phyloP scores from a whole-genome alignment of 1,140 invertebrate species.

The Grapholita molesta region DNA sequence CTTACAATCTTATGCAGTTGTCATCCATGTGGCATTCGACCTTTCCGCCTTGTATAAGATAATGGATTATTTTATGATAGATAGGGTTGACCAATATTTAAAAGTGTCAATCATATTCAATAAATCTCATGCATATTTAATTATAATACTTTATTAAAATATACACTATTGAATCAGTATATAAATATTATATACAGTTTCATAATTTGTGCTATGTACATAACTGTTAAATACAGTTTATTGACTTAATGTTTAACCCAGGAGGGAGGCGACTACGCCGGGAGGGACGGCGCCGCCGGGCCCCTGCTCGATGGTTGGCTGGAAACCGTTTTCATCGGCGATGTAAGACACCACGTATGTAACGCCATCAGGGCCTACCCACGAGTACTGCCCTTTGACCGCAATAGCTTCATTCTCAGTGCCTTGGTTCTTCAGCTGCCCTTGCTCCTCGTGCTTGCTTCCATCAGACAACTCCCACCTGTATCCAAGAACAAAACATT shows the following conservation, averaged over 20 bases:
- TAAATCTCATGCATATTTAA: background rate
- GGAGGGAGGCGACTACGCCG: conserved; percentile 33
- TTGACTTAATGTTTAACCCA: conserved; percentile 7
- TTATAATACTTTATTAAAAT: background rate
- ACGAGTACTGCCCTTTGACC: conserved; percentile 71
- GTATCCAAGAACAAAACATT: conserved; percentile 23
- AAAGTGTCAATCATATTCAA: too few relatives aligned
- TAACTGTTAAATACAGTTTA: background rate
- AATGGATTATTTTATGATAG: too few relatives aligned
- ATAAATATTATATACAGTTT: conserved; percentile 23
- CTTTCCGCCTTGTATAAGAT: background rate
- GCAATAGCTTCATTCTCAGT: conserved; percentile 46
- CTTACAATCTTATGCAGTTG: too few relatives aligned
- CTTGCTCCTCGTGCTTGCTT: conserved; percentile 75
- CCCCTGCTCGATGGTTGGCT: conserved; percentile 78
- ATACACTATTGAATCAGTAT: conserved; percentile 13
- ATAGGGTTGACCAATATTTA: too few relatives aligned
- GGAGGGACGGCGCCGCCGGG: conserved; percentile 79
- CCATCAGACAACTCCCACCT: conserved; percentile 75
- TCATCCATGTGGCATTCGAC: too few relatives aligned
- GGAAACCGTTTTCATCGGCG: conserved; percentile 88
- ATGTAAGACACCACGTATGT: conserved; percentile 82
- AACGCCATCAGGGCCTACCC: conserved; percentile 79
- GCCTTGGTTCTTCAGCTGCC: conserved; percentile 75
- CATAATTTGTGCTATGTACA: conserved; percentile 15